Base-by-base conservation (phyloP, 2,888 invertebrate genomes). In the Ceriagrion tenellum region DNA sequence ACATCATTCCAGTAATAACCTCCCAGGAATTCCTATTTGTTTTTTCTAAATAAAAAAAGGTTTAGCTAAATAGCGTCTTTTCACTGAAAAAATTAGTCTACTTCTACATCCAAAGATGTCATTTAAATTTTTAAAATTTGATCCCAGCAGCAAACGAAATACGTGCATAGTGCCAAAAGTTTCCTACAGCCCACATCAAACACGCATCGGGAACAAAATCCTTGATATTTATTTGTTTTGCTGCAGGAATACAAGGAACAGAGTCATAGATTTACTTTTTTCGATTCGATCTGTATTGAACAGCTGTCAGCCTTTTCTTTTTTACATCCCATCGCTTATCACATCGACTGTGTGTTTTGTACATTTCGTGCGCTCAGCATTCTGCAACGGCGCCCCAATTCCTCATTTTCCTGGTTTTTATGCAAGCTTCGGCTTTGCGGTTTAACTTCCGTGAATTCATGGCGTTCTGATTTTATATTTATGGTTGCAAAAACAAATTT, bases 201-300 rank as follows among this genome's bases (percentile, higher is more conserved):
- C 35, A 35, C 35, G 81, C 81, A 81, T 81, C 81, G 81, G 47
- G 4, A n/a, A n/a, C 26, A 26, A n/a, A 35, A 81, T 35, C 18
- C 35, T 81, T 35, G 35, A 81, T 81, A 35, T 81, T 81, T 81
- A 81, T 81, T 81, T 35, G 12, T 81, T 35, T 81, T 4, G 16
- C 81, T 81, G 81, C 81, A 16, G 81, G 81, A 35, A 18, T 81
- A 13, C 6, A 81, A 81, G 81, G 16, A 81, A 81, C 81, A 81
- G 13, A 81, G 81, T 35, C 81, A 69, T 26, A 35, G 8, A 81
- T 81, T 81, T 81, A 81, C 81, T 81, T 81, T 81, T 81, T 81
- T 35, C 59, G 35, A 16, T 81, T 0, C 13, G 81, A 81, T 35
- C 35, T 35, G 13, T 35, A 81, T 81, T 35, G 35, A 35, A 12